Evolutionary conservation across 2,888 invertebrate genomes (phyloP).

Genomic region (Pachliopta kotzebuea): DNA sequence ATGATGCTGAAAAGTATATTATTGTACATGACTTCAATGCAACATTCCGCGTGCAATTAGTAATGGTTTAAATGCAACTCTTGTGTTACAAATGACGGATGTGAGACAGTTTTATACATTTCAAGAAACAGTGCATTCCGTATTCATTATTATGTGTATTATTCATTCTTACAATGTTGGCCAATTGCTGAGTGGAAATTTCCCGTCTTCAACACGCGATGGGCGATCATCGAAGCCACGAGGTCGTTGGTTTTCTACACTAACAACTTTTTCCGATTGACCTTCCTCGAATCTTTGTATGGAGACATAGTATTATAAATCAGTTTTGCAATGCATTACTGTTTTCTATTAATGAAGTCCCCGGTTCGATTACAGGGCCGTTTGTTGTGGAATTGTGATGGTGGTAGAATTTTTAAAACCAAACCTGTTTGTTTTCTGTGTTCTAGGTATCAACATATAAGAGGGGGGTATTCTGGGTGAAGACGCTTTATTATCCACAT

Average conservation of each 20-base stretch:
- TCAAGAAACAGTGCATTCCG: conserved; percentile 9
- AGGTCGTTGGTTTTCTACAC: conserved; percentile 21
- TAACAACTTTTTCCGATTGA: conserved; percentile 7
- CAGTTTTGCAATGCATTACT: too few species aligned
- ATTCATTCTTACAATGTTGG: conserved; percentile 6
- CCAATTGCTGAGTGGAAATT: conserved; percentile 20
- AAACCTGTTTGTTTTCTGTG: too few species aligned
- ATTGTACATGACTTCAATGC: too few species aligned
- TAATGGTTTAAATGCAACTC: not conserved
- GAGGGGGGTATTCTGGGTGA: too few species aligned
- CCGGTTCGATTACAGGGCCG: too few species aligned
- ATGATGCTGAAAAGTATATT: too few species aligned
- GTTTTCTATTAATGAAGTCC: too few species aligned
- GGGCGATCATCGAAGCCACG: not conserved
- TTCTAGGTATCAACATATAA: too few species aligned
- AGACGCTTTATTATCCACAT: too few species aligned
- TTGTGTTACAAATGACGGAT: not conserved
- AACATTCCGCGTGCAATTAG: not conserved
- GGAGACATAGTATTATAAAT: too few species aligned
- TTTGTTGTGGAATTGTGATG: too few species aligned
- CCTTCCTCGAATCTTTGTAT: not conserved
- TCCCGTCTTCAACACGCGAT: conserved; percentile 5
- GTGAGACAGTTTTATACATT: not conserved
- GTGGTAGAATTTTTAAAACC: too few species aligned
- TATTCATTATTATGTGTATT: not conserved